Evolutionary conservation across 2,797 vertebrate species (phyloP).

Genomic region (Orestias chungarensis): DNA sequence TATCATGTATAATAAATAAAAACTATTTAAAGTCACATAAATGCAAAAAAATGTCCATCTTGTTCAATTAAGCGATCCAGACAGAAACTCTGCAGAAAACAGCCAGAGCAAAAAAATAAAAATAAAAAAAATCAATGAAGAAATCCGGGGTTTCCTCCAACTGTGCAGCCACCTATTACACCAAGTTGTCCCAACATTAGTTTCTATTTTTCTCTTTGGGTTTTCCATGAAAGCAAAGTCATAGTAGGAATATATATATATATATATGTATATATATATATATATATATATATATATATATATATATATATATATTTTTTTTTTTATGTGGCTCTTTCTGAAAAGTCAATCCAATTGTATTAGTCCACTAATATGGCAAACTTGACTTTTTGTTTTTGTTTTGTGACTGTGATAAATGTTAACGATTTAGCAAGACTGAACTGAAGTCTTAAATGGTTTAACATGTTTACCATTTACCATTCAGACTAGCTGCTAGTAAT

Average conservation of each 20-base stretch:
- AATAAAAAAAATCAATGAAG: neutral
- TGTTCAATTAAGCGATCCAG: neutral
- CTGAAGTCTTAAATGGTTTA: neutral
- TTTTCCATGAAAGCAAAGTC: neutral
- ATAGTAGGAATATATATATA: too few species aligned
- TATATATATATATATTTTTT: neutral
- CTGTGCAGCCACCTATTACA: neutral
- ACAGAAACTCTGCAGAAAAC: neutral
- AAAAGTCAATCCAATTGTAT: neutral
- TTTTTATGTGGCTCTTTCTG: neutral
- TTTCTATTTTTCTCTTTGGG: neutral
- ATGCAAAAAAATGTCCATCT: neutral
- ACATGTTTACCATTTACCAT: too few species aligned
- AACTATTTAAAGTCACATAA: neutral
- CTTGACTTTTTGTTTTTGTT: neutral
- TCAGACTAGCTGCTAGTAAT: neutral
- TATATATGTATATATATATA: neutral
- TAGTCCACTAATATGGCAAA: neutral
- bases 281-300: too few species aligned
- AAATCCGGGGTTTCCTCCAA: neutral
- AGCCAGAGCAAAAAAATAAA: neutral
- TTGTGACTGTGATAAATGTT: neutral
- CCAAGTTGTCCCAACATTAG: neutral
- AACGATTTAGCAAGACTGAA: neutral
- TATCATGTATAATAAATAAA: neutral